Evolutionary conservation across 1,140 invertebrate species (phyloP).

Genomic region (Phocides pigmalion): DNA sequence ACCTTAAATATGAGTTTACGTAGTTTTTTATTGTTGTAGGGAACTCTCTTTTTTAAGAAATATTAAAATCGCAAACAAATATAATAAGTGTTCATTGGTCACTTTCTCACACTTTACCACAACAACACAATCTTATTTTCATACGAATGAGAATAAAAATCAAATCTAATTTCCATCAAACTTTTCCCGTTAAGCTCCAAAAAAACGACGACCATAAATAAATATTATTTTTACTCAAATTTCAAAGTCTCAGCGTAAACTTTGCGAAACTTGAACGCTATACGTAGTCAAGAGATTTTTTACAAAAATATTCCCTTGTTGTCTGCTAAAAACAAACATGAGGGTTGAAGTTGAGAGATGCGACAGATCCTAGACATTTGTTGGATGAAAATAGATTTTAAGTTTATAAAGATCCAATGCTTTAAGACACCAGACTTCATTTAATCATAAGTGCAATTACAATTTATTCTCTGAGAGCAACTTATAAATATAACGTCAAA

Average conservation of each 20-base stretch:
- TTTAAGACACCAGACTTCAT: not conserved
- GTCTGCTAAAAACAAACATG: not conserved
- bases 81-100: too few relatives aligned
- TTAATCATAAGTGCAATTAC: not conserved
- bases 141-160: too few relatives aligned
- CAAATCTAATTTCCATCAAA: not conserved
- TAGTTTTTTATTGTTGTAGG: too few relatives aligned
- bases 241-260: conserved; percentile 6
- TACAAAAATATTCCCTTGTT: conserved; percentile 6
- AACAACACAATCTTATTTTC: too few relatives aligned
- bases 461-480: not conserved
- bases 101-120: too few relatives aligned
- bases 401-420: conserved; percentile 1
- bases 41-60: too few relatives aligned
- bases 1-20: too few relatives aligned
- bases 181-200: conserved; percentile 10
- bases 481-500: too few relatives aligned
- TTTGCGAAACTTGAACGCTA: conserved; percentile 9
- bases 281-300: not conserved
- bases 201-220: conserved; percentile 12
- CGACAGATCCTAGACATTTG: not conserved
- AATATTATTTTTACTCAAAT: conserved; percentile 19
- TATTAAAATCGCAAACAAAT: too few relatives aligned
- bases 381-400: conserved; percentile 8
- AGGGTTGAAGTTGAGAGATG: too few relatives aligned